Conservation (phyloP, 1,140 invertebrate species). For the Zaprionus gabonicus region DNA sequence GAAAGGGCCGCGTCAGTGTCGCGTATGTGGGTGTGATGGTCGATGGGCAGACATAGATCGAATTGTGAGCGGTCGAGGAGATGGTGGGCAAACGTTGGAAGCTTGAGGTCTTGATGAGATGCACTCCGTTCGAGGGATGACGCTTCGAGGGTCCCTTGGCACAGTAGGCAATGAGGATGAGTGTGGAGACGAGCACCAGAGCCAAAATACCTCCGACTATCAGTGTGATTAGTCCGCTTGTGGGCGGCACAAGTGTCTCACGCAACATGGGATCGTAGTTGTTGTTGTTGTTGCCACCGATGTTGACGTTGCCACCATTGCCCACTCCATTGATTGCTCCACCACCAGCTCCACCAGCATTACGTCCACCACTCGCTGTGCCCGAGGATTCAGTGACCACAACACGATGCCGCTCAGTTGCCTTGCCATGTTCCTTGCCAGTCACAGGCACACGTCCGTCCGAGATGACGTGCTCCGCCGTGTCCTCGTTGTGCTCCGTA, state of each 20-base stretch:
- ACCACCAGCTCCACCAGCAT: neutral
- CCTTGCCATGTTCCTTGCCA: conserved; percentile 34
- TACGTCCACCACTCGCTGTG: conserved; percentile 42
- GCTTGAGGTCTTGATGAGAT: conserved; percentile 81
- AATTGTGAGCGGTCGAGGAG: conserved; percentile 79
- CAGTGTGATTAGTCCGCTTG: conserved; percentile 74
- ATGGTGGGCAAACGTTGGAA: conserved; percentile 82
- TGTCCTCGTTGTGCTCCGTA: conserved; percentile 69
- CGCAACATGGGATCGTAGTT: conserved; percentile 78
- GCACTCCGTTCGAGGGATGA: conserved; percentile 74
- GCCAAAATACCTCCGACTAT: conserved; percentile 80
- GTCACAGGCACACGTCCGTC: conserved; percentile 53
- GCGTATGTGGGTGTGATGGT: conserved; percentile 79
- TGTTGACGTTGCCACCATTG: neutral
- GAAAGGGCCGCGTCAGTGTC: conserved; percentile 81
- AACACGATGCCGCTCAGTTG: conserved; percentile 47
- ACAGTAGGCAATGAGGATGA: conserved; percentile 82
- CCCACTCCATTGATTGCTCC: conserved; percentile 13
- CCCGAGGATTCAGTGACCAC: conserved; percentile 48
- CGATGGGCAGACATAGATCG: conserved; percentile 82
- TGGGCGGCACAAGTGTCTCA: conserved; percentile 74
- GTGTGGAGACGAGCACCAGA: conserved; percentile 71
- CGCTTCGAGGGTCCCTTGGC: conserved; percentile 81
- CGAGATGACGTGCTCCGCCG: conserved; percentile 54
- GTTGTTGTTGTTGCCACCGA: conserved; percentile 24